Percentiles rank a stretch among this genome's conserved stretches.
Conservation (phyloP, 2,888 invertebrate genomes). For the Archips xylosteana region DNA sequence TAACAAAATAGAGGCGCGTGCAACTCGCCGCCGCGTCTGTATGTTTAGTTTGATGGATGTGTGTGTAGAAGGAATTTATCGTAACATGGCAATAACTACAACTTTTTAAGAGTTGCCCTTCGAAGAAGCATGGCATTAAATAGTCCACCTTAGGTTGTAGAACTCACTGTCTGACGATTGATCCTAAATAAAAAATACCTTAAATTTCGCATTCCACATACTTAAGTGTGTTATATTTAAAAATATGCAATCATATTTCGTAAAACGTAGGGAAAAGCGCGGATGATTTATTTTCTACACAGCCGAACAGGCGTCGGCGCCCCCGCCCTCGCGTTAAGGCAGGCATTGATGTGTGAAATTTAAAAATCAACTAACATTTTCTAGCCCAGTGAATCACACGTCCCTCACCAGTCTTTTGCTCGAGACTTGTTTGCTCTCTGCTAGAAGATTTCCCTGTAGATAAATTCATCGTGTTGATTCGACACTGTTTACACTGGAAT, state of each 20-base stretch:
- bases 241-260: constrained; percentile 7
- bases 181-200: background rate
- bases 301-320: constrained; percentile 41
- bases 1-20: no score
- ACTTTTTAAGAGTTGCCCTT: no score
- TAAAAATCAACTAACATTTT: constrained; percentile 85
- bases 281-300: constrained; percentile 40
- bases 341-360: constrained; percentile 77
- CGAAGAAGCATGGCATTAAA: no score
- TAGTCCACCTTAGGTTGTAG: no score
- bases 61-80: no score
- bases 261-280: constrained; percentile 28
- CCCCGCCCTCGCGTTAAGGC: constrained; percentile 61
- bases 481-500: constrained; percentile 76
- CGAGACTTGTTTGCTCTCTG: constrained; percentile 75
- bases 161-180: no score
- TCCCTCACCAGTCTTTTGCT: constrained; percentile 73
- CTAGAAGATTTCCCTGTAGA: constrained; percentile 75
- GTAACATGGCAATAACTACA: no score
- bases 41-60: no score
- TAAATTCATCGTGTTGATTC: constrained; percentile 79
- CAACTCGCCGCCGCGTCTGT: no score
- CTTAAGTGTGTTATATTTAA: background rate
- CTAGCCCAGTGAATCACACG: constrained; percentile 78
- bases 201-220: background rate